Evolutionary conservation across 2,888 invertebrate genomes (phyloP), one percentile per base, ranked within the genome.

Genomic region (Pimpla rufipes): DNA sequence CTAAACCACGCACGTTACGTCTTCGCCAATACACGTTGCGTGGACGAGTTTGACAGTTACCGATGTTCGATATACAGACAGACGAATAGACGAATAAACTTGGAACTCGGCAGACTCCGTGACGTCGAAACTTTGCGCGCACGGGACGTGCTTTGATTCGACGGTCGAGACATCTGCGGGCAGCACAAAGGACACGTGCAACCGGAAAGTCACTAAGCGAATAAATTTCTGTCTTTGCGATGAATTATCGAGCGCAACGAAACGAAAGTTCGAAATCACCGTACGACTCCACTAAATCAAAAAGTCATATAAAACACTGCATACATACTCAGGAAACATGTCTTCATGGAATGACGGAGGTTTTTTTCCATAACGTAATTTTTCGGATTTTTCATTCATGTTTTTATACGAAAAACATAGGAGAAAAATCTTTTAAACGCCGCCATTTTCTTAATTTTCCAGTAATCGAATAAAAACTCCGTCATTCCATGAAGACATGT

Each of bases 221-320:
- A 66, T 66, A 66, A 13, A 66, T 66, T 66, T 47, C 66, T 29
- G 29, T 29, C 45, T 23, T 18, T 11, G 23, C 45, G 45, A 45
- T 23, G n/a, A 66, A 47, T 42, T 47, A 47, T 47, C 66, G 45
- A 23, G 45, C 23, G n/a, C 23, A 23, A 16, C 16, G 23, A 21
- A 23, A 29, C n/a, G 2, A 23, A 45, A 45, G 5, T 66, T 47
- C 6, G 29, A 23, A 37, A 40, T 21, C 21, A 37, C 18, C 37
- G 40, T 16, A 16, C 16, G 7, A 37, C n/a, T 18, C 6, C 2
- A n/a, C 29, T 45, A 13, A 42, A 66, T 66, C 2, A 45, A 23
- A 47, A 66, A 11, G 57, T 29, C 29, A 23, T 0, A 47, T 23
- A 8, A 29, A 21, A 52, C 29, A n/a, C n/a, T n/a, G n/a, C n/a